Percentiles rank a stretch among this genome's conserved stretches.
phyloP scores from a whole-genome alignment of 2,113 vertebrate species.

The Syngnathus floridae region DNA sequence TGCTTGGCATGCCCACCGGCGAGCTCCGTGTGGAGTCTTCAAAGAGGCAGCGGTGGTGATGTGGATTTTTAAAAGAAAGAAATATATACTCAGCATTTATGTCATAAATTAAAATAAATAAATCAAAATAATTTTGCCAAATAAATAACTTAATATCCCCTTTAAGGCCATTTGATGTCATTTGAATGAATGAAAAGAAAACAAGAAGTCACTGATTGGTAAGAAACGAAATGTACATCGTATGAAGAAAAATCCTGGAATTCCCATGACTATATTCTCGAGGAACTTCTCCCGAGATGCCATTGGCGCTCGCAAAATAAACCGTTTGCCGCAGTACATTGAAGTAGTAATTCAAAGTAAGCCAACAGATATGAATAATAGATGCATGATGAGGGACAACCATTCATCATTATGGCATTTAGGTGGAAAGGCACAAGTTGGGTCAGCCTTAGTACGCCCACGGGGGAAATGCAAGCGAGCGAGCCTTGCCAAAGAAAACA shows the following conservation, averaged over 20 bases:
- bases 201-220: not conserved
- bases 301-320: constrained; percentile 19
- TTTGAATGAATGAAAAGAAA: no score
- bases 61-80: constrained; percentile 40
- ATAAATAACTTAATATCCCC: no score
- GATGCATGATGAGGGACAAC: constrained; percentile 46
- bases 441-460: constrained; percentile 16
- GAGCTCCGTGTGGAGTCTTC: constrained; percentile 34
- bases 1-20: constrained; percentile 22
- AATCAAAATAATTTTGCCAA: no score
- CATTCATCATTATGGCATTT: constrained; percentile 50
- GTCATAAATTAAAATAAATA: not conserved
- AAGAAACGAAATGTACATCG: constrained; percentile 18
- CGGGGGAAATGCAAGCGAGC: constrained; percentile 1
- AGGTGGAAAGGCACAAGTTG: constrained; percentile 22
- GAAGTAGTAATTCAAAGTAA: constrained; percentile 46
- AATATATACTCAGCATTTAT: constrained; percentile 34
- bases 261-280: constrained; percentile 6
- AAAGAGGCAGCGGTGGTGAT: constrained; percentile 38
- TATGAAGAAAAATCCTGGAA: constrained; percentile 17
- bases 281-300: constrained; percentile 14
- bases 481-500: constrained; percentile 25
- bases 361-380: constrained; percentile 51
- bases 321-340: constrained; percentile 23
- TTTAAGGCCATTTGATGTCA: no score